Base-by-base conservation (phyloP, 2,113 vertebrate genomes). In the Eulemur rufifrons region DNA sequence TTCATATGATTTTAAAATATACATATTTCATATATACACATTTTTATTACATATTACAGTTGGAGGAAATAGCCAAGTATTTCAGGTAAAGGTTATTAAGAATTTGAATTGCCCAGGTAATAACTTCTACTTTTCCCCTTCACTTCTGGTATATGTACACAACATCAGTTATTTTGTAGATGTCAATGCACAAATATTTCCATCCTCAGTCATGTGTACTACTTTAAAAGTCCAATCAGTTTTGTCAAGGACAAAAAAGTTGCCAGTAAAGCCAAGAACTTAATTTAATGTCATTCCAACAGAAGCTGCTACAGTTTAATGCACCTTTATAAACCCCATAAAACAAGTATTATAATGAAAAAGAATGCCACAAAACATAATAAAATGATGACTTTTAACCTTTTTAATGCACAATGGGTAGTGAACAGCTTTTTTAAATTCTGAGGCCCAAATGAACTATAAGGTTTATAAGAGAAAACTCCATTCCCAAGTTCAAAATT, bases 401-500 rank as follows among this genome's bases (percentile, higher is more conserved):
- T 96, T 93, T 91, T 87, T 76, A 95, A 73, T 52, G 45, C 73
- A 95, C 73, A 89, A 74, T 68, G 29, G 63, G 83, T 69, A 96
- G 34, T 80, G 78, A 89, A 89, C 23, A 93, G 63, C 68, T 83
- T 83, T 96, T 93, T 84, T 32, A 74, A 96, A 97, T 95, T 39
- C 76, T 76, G 37, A 95, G 71, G 69, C 69, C 68, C 96, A 88
- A 95, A 86, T 83, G 80, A 37, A 91, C 29, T 86, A 0, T 85
- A 91, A 94, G 90, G 63, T 89, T 96, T 91, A 56, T 94, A 86
- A 96, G 32, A 95, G 34, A 95, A 93, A 94, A 93, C 59, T 64
- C 64, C 12, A 77, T 45, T 91, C 32, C 59, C 76, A 90, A 92
- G 56, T 94, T 97, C 86, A 84, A 97, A 95, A 95, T 87, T 93